Evolutionary conservation across 2,113 vertebrate species (phyloP).

Genomic region (Oxygymnocypris stewartii): DNA sequence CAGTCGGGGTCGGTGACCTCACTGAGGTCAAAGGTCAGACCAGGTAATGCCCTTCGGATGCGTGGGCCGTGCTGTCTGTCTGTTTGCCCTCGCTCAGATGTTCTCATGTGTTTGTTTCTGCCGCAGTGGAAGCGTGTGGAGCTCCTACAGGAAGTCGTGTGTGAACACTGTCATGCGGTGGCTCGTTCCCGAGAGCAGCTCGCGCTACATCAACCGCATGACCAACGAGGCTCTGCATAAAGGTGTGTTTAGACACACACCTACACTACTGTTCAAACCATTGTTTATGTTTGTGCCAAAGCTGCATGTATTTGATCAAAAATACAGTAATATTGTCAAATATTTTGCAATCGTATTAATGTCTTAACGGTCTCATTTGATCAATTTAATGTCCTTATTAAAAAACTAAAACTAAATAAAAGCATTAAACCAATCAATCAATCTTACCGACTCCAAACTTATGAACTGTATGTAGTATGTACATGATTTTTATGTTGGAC

Average conservation of each 20-base stretch:
- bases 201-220: slow-evolving; percentile 89
- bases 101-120: not conserved
- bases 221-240: slow-evolving; percentile 91
- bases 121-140: slow-evolving; percentile 87
- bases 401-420: too few species aligned
- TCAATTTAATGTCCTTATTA: too few species aligned
- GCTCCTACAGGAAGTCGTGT: slow-evolving; percentile 89
- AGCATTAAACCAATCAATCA: too few species aligned
- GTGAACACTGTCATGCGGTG: slow-evolving; percentile 93
- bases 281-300: too few species aligned
- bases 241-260: slow-evolving; percentile 69
- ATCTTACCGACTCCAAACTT: too few species aligned
- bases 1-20: slow-evolving; percentile 86
- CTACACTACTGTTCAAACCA: not conserved
- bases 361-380: too few species aligned
- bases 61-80: not conserved
- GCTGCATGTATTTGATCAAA: too few species aligned
- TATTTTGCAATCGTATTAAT: too few species aligned
- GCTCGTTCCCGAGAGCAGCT: slow-evolving; percentile 87
- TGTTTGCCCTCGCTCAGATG: not conserved
- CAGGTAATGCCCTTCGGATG: slow-evolving; percentile 71
- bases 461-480: too few species aligned
- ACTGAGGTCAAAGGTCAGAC: slow-evolving; percentile 90
- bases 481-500: too few species aligned
- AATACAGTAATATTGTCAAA: too few species aligned